Evolutionary conservation across 2,113 vertebrate species (phyloP), one percentile per base, ranked within the genome.

Genomic region (Corapipo altera): DNA sequence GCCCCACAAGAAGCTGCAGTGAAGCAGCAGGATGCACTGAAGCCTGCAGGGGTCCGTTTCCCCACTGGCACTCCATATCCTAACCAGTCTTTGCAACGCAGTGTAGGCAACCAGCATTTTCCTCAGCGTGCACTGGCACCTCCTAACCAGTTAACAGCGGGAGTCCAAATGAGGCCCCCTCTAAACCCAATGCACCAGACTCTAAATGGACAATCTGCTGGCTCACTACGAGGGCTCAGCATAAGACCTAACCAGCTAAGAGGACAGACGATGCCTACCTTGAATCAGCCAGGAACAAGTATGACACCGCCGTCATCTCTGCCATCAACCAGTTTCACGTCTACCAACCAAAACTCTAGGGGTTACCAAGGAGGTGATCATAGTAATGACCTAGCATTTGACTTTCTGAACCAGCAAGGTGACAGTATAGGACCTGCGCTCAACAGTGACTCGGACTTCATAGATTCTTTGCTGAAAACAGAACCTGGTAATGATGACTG

Each of bases 401-500:
- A 99, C 97, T 99, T 99, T 97, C 98, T 99, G 83, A 97, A 89
- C 88, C 99, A 98, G 27, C 99, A 99, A 94, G 98, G 98, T 35
- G 99, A 99, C 95, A 98, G 97, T 97, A 98, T 99, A 72, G 99
- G 99, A 55, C 99, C 99, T 20, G 98, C 98, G 0, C 99, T 99
- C 85, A 99, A 98, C 96, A 98, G 98, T 27, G 99, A 99, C 92
- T 99, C 99, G 0, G 99, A 99, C 96, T 99, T 99, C 97, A 99
- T 99, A 57, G 99, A 99, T 96, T 99, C 99, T 19, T 97, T 99
- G 95, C 98, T 99, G 91, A 99, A 99, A 98, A 99, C 99, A 1
- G 99, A 99, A 89, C 99, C 99, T 76, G 98, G 99, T 78, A 99
- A 99, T 0, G 99, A 99, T 75, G 99, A 99, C 98, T 99, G 99